Percentiles rank a stretch among this genome's conserved stretches.
Conservation (phyloP, 2,888 invertebrate genomes). For the Polietes domitor region DNA sequence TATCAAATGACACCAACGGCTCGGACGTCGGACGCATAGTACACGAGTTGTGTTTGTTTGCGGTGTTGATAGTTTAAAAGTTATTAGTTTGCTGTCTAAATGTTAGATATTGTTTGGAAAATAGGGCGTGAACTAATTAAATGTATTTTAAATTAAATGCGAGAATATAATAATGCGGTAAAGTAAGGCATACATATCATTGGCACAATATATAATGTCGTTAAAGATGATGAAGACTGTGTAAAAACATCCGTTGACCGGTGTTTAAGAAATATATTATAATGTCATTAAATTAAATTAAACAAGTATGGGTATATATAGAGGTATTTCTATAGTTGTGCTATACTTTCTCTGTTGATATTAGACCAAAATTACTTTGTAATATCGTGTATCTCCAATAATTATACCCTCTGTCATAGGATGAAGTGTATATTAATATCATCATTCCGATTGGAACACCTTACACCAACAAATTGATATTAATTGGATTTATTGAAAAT, state of each 20-base stretch:
- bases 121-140: conserved; percentile 58
- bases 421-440: too few species aligned
- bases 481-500: too few species aligned
- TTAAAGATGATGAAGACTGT: not conserved
- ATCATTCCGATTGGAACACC: too few species aligned
- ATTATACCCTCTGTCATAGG: too few species aligned
- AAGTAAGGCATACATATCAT: not conserved
- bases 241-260: conserved; percentile 1
- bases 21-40: not conserved
- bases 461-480: too few species aligned
- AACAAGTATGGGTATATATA: too few species aligned
- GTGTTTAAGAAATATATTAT: too few species aligned
- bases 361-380: too few species aligned
- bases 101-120: conserved; percentile 45
- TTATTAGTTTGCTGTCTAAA: conserved; percentile 57
- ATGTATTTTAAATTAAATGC: conserved; percentile 40
- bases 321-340: too few species aligned
- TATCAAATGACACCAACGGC: conserved; percentile 53
- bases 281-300: too few species aligned
- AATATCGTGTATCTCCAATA: too few species aligned
- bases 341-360: too few species aligned
- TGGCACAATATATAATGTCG: not conserved
- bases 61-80: conserved; percentile 45
- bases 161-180: not conserved
- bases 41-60: not conserved